Evolutionary conservation across 2,888 invertebrate species (phyloP), one percentile per base, ranked within the genome.

Genomic region (Incurvaria masculella): DNA sequence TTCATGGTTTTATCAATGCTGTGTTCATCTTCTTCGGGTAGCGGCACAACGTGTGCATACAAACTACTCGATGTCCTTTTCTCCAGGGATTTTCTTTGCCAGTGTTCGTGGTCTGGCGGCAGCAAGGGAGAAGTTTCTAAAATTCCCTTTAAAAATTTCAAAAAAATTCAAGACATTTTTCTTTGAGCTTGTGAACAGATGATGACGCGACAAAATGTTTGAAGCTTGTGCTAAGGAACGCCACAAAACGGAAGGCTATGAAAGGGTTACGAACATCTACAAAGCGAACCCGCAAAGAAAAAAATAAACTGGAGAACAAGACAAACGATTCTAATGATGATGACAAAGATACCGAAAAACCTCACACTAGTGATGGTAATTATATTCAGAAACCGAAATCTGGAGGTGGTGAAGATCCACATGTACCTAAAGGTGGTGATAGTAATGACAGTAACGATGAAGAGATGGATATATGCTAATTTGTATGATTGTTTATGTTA

Each of bases 51-150:
- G 17, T 44, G 47, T 17, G 43, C 47, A 42, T 47, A 49, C 26
- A 49, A 49, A 33, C 21, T 44, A 33, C 27, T 47, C 18, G 47
- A 47, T 47, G 11, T 44, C 18, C 16, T 44, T 27, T 44, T 49
- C 47, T 40, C 44, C 39, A 47, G 17, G 14, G 11, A 49, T 21
- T 44, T 47, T 49, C 41, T 49, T 43, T 49, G 44, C 16, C 44
- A 47, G n/a, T 47, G 42, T 47, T 47, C 49, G 21, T 49, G 49
- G 49, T 47, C 49, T 18, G 49, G 49, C 23, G 49, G 47, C 40
- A 49, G 49, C 44, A 47, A 44, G 16, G 47, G 47, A 44, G 49
- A 47, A 49, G n/a, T n/a, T n/a, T n/a, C n/a, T n/a, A n/a, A n/a
- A n/a, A 38, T 46, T 46, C 46, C 49, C 16, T 10, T 49, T 49